These are phyloP conservation scores for Orchesella cincta DNA, from an alignment of 1,140 invertebrate genomes.

Conservation along the genomic window DNA sequence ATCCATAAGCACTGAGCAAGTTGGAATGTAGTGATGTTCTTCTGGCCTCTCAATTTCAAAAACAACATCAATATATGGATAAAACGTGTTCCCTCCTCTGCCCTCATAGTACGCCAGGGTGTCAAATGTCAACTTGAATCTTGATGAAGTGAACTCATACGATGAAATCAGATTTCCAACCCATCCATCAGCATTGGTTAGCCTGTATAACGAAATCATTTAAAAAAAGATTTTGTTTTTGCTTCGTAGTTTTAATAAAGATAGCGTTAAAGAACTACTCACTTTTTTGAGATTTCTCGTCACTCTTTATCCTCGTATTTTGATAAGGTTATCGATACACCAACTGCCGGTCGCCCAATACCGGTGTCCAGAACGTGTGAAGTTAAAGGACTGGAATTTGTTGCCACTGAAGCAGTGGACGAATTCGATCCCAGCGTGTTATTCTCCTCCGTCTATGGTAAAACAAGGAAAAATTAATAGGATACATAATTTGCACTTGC, in stretches of 20 bases:
- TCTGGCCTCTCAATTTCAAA: slow-evolving; percentile 70
- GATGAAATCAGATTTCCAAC: slow-evolving; percentile 66
- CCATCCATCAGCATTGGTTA: slow-evolving; percentile 68
- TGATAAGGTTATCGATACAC: slow-evolving; percentile 20
- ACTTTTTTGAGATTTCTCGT: slow-evolving; percentile 28
- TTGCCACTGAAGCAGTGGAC: no score
- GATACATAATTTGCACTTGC: no score
- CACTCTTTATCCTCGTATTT: slow-evolving; percentile 31
- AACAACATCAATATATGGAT: slow-evolving; percentile 75
- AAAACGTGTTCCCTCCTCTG: slow-evolving; percentile 65
- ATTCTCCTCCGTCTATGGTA: no score
- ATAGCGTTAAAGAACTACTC: slow-evolving; percentile 14
- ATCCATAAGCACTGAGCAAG: slow-evolving; percentile 80
- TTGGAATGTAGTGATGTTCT: slow-evolving; percentile 75
- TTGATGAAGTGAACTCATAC: slow-evolving; percentile 64
- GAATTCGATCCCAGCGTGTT: no score
- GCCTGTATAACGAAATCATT: slow-evolving; percentile 56
- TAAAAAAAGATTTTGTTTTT: not conserved
- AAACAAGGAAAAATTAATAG: no score
- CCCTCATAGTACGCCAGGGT: slow-evolving; percentile 70
- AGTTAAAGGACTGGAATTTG: slow-evolving; percentile 62
- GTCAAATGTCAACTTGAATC: slow-evolving; percentile 75
- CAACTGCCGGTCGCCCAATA: slow-evolving; percentile 30
- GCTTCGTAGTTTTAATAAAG: not conserved
- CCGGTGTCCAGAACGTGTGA: slow-evolving; percentile 58